These are phyloP conservation scores for Lota lota DNA, from an alignment of 2,113 vertebrate genomes.

Conservation along the genomic window DNA sequence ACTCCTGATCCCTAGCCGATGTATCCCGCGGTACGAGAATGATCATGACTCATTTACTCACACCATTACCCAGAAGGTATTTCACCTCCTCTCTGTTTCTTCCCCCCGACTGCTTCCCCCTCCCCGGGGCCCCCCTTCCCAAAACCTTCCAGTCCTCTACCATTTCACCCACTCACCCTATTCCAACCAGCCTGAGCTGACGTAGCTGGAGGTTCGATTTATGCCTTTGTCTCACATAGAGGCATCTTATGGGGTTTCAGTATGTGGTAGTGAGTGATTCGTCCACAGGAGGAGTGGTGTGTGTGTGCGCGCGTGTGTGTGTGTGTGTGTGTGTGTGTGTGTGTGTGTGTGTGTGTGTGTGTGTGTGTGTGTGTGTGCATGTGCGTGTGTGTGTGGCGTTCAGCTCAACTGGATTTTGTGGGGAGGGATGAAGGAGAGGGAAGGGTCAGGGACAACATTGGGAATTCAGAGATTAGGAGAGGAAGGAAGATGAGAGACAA, in stretches of 20 bases:
- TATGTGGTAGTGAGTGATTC: slow-evolving; percentile 48
- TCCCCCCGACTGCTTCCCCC: slow-evolving; percentile 25
- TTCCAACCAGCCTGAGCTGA: no score
- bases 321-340: no score
- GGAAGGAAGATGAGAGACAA: slow-evolving; percentile 9
- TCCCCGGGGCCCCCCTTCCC: neutral
- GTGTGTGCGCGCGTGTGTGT: no score
- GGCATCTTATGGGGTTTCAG: slow-evolving; percentile 42
- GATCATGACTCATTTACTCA: slow-evolving; percentile 49
- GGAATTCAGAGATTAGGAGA: slow-evolving; percentile 10
- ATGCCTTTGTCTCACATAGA: slow-evolving; percentile 44
- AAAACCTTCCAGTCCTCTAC: neutral
- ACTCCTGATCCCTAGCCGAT: neutral
- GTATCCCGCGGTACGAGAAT: slow-evolving; percentile 28
- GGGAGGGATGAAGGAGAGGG: neutral
- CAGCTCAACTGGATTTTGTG: neutral
- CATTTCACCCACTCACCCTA: no score
- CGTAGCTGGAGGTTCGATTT: slow-evolving; percentile 34
- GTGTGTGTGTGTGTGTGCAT: neutral
- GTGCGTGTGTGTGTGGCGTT: neutral
- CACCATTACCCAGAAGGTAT: slow-evolving; percentile 47
- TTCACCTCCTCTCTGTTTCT: slow-evolving; percentile 30
- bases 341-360: no score
- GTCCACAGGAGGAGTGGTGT: slow-evolving; percentile 22
- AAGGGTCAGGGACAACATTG: slow-evolving; percentile 2